A percentile compares a stretch with the other conserved stretches of the same genome.
Evolutionary conservation across 1,140 invertebrate genomes (phyloP).

Genomic region (Coptotermes formosanus): DNA sequence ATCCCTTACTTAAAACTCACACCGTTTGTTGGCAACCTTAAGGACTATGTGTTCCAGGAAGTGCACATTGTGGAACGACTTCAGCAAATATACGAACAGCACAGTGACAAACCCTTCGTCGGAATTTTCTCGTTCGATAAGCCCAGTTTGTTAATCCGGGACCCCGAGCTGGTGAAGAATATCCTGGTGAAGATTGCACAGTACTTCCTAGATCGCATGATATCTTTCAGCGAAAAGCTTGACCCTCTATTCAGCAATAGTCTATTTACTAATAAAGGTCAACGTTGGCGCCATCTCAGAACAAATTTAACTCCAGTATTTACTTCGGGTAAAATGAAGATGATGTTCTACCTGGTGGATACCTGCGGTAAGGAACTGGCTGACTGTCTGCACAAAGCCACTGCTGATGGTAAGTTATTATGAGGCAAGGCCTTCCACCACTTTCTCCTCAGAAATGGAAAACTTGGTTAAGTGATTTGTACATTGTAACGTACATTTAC

Average conservation of each 20-base stretch:
- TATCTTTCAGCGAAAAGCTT: not conserved
- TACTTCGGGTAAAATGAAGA: conserved; percentile 18
- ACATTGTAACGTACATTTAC: too few relatives aligned
- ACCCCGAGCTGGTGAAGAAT: conserved; percentile 50
- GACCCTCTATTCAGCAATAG: not conserved
- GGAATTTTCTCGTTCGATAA: not conserved
- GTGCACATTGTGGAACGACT: not conserved
- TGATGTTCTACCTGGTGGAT: not conserved
- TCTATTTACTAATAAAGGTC: not conserved
- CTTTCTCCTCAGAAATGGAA: too few relatives aligned
- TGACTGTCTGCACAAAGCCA: not conserved
- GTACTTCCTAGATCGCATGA: conserved; percentile 47
- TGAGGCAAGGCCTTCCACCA: too few relatives aligned
- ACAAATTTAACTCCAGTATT: not conserved
- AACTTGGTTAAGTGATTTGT: too few relatives aligned
- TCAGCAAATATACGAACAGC: not conserved
- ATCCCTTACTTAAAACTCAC: conserved; percentile 43
- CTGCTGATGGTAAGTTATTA: too few relatives aligned
- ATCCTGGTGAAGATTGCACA: conserved; percentile 52
- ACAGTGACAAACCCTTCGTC: not conserved
- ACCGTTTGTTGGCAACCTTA: conserved; percentile 46
- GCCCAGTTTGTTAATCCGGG: conserved; percentile 45
- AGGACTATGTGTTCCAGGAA: conserved; percentile 43
- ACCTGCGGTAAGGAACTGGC: not conserved
- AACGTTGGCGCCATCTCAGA: not conserved